phyloP scores from a whole-genome alignment of 1,140 invertebrate species.

The Lordiphosa clarofinis region DNA sequence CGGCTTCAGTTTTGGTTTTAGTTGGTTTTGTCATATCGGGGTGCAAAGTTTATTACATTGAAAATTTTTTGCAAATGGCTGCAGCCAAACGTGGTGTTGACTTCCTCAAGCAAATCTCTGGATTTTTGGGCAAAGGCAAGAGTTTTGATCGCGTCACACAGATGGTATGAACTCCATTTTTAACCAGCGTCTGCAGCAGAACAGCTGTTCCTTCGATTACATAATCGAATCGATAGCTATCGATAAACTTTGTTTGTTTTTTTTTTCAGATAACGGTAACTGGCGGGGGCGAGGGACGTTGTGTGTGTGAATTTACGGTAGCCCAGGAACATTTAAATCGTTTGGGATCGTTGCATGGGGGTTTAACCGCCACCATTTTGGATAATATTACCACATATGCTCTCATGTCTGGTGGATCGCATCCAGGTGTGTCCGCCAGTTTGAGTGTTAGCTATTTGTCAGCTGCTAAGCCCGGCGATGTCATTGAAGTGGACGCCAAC shows the following conservation, averaged over 20 bases:
- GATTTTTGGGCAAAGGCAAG: conserved; percentile 54
- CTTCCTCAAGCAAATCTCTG: conserved; percentile 70
- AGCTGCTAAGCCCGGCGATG: conserved; percentile 87
- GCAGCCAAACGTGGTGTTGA: conserved; percentile 76
- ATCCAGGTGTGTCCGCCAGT: conserved; percentile 87
- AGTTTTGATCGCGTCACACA: conserved; percentile 80
- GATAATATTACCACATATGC: conserved; percentile 91
- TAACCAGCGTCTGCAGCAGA: too few relatives aligned
- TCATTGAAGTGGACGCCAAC: conserved; percentile 88
- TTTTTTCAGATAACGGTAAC: conserved; percentile 54
- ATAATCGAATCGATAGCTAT: neutral
- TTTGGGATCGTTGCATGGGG: conserved; percentile 89
- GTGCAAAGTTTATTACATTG: conserved; percentile 23
- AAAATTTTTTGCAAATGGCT: conserved; percentile 45
- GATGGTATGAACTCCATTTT: conserved; percentile 75
- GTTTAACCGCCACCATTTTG: conserved; percentile 89
- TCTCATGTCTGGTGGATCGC: conserved; percentile 84
- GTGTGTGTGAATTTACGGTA: conserved; percentile 85
- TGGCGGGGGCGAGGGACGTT: conserved; percentile 53
- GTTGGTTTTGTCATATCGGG: conserved; percentile 38
- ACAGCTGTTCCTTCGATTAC: too few relatives aligned
- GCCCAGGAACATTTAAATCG: conserved; percentile 88
- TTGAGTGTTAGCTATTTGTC: conserved; percentile 87
- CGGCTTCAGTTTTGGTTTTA: conserved; percentile 31
- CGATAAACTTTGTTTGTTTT: conserved; percentile 39